phyloP scores from a whole-genome alignment of 2,797 vertebrate genomes.

The Esox masquinongy region DNA sequence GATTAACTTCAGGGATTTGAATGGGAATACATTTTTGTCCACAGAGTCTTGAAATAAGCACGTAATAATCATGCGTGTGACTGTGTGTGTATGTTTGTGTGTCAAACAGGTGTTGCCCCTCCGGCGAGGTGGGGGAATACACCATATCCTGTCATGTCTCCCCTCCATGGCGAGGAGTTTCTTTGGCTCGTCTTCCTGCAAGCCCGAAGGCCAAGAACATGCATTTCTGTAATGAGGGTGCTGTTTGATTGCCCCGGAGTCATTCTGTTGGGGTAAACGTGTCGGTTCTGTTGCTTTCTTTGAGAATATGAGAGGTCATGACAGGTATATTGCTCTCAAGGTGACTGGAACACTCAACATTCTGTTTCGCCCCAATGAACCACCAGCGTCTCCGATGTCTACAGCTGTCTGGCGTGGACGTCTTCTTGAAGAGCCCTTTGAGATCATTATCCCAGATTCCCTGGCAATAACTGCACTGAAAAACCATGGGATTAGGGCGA shows the following conservation, averaged over 20 bases:
- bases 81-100: neutral
- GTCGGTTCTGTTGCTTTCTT: neutral
- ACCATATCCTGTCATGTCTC: neutral
- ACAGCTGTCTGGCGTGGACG: neutral
- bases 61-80: neutral
- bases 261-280: neutral
- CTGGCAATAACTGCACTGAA: neutral
- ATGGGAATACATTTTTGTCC: neutral
- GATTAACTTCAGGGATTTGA: no score
- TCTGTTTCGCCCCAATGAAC: conserved; percentile 10
- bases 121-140: no score
- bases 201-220: conserved; percentile 1
- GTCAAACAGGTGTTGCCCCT: neutral
- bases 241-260: neutral
- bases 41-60: neutral
- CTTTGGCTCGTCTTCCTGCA: neutral
- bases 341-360: conserved; percentile 34
- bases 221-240: neutral
- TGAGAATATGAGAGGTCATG: conserved; percentile 42
- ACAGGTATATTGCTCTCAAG: conserved; percentile 51
- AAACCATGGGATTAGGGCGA: conserved; percentile 2
- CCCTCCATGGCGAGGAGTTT: neutral
- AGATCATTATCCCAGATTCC: conserved; percentile 23
- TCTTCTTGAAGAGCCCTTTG: conserved; percentile 9
- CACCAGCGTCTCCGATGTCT: neutral